Evolutionary conservation across 1,140 invertebrate species (phyloP).

Genomic region (Drosophila tropicalis): DNA sequence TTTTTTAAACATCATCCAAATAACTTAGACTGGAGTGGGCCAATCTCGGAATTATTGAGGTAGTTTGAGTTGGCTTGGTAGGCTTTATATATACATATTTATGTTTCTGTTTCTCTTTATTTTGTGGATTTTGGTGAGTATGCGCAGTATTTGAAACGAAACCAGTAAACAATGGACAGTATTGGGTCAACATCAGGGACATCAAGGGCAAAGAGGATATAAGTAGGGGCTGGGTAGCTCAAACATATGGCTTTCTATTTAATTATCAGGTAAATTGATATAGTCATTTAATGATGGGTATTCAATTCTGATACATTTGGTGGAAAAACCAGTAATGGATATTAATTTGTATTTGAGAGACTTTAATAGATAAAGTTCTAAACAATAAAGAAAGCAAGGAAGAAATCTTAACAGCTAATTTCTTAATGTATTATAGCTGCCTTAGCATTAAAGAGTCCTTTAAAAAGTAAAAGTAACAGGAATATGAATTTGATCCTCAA

Average conservation of each 20-base stretch:
- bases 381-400: too few relatives aligned
- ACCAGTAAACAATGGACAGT: slow-evolving; percentile 40
- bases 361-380: too few relatives aligned
- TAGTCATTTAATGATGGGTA: neutral
- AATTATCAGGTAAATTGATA: slow-evolving; percentile 11
- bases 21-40: slow-evolving; percentile 28
- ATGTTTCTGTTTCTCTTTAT: slow-evolving; percentile 4
- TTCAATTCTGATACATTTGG: neutral
- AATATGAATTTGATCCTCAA: too few relatives aligned
- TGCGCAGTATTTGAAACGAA: slow-evolving; percentile 40
- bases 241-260: slow-evolving; percentile 14
- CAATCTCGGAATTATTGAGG: slow-evolving; percentile 71
- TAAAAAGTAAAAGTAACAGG: too few relatives aligned
- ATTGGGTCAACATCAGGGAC: slow-evolving; percentile 46
- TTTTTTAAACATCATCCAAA: neutral
- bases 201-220: too few relatives aligned
- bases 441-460: too few relatives aligned
- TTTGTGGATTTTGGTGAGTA: slow-evolving; percentile 57
- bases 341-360: neutral
- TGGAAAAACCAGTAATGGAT: neutral
- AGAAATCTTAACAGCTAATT: too few relatives aligned
- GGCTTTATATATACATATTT: neutral
- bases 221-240: neutral
- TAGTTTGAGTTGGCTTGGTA: slow-evolving; percentile 52
- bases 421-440: too few relatives aligned